Conservation (phyloP, 1,140 invertebrate species). For the Drosophila erecta region DNA sequence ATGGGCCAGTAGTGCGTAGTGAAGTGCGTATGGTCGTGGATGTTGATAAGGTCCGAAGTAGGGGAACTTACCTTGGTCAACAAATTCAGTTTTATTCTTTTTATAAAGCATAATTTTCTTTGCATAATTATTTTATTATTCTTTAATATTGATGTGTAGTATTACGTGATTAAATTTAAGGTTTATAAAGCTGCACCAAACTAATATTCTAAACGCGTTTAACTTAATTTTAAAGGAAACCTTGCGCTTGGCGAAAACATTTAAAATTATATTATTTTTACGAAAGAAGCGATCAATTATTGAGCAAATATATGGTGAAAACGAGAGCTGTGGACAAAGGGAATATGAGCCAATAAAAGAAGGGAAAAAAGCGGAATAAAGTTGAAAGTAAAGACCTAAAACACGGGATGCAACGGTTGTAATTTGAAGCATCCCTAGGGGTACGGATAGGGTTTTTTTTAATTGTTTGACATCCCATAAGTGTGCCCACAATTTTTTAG, state of each 20-base stretch:
- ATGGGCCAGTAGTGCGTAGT: constrained; percentile 64
- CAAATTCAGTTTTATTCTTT: not conserved
- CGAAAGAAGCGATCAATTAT: constrained; percentile 55
- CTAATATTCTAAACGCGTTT: not conserved
- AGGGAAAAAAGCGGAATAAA: constrained; percentile 16
- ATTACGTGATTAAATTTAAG: no score
- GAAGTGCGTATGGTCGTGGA: constrained; percentile 56
- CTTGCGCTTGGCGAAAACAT: not conserved
- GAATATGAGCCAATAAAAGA: constrained; percentile 40
- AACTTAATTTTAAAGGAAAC: not conserved
- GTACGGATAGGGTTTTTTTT: constrained; percentile 39
- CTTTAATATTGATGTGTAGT: no score
- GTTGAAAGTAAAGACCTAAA: constrained; percentile 56
- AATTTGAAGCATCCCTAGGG: constrained; percentile 25
- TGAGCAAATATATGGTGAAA: constrained; percentile 57
- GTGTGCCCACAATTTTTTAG: constrained; percentile 78
- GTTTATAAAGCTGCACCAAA: no score
- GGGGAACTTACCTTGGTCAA: constrained; percentile 66
- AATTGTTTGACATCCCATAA: constrained; percentile 31
- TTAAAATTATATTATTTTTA: not conserved
- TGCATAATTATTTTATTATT: no score
- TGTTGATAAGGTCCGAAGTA: constrained; percentile 44
- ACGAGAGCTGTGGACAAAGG: constrained; percentile 54
- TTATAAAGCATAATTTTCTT: no score
- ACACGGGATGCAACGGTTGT: constrained; percentile 36